These are phyloP conservation scores for Gonocerus acuteangulatus DNA, from an alignment of 2,888 invertebrate species.

Conservation along the genomic window DNA sequence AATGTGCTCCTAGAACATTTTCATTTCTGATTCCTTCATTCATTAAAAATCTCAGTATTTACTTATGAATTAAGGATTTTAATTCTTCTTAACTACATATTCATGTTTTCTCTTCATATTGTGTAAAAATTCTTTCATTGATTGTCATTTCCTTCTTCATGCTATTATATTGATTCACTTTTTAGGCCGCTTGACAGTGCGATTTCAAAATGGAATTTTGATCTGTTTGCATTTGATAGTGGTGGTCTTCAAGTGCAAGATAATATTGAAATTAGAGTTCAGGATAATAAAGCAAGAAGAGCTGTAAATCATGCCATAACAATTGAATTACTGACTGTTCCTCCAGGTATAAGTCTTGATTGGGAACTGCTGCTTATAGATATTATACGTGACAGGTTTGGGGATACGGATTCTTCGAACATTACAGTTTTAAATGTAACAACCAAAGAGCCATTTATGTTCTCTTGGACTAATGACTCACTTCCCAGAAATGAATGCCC, in stretches of 20 bases:
- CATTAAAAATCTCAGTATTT: too few relatives aligned
- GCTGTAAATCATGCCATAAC: conserved; percentile 59
- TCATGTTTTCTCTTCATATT: too few relatives aligned
- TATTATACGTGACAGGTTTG: conserved; percentile 45
- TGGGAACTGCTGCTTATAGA: conserved; percentile 68
- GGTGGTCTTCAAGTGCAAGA: conserved; percentile 65
- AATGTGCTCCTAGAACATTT: too few relatives aligned
- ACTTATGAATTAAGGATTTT: too few relatives aligned
- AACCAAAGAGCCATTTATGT: conserved; percentile 52
- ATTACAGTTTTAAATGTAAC: conserved; percentile 63
- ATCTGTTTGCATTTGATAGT: conserved; percentile 71
- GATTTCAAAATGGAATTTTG: conserved; percentile 73
- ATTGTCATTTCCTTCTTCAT: too few relatives aligned
- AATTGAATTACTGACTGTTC: conserved; percentile 21
- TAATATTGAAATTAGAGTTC: conserved; percentile 54
- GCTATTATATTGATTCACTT: too few relatives aligned
- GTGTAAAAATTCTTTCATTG: too few relatives aligned
- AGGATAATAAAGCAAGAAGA: conserved; percentile 69
- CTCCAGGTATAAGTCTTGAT: conserved; percentile 46
- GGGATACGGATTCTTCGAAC: conserved; percentile 51
- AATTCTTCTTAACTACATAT: too few relatives aligned
- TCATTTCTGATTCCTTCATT: too few relatives aligned
- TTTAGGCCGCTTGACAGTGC: conserved; percentile 70
- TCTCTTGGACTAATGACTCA: conserved; percentile 80
- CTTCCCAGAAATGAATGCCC: conserved; percentile 72